These are phyloP conservation scores for Entomyzon cyanotis DNA, from an alignment of 2,113 vertebrate genomes.

Conservation along the genomic window DNA sequence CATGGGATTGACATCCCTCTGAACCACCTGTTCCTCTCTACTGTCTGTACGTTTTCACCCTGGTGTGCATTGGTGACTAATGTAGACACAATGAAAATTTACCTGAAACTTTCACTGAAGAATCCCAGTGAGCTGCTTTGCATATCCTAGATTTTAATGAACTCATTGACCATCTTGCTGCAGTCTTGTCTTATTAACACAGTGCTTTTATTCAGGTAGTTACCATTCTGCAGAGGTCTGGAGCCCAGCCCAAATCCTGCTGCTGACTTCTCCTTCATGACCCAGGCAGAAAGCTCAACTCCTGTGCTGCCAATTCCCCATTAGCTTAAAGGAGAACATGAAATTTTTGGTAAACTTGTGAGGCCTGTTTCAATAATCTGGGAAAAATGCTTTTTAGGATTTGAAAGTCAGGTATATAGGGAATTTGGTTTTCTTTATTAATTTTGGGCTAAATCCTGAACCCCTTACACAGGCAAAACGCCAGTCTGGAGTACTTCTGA, in stretches of 20 bases:
- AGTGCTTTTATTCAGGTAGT: not conserved
- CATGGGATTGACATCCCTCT: not conserved
- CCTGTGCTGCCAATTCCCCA: not conserved
- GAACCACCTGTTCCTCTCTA: not conserved
- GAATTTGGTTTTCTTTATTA: not conserved
- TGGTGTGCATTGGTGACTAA: not conserved
- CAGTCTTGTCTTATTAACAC: not conserved
- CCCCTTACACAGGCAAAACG: not conserved
- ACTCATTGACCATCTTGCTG: not conserved
- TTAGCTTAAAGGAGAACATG: not conserved
- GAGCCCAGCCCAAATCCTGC: not conserved
- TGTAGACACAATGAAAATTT: not conserved
- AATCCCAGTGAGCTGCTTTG: not conserved
- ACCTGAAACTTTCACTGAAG: not conserved
- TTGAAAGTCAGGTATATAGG: not conserved
- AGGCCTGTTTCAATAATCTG: not conserved
- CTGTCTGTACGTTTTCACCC: not conserved
- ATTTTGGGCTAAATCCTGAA: not conserved
- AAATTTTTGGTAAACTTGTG: not conserved
- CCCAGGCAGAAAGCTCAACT: not conserved
- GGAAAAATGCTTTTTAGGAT: not conserved
- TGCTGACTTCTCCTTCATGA: not conserved
- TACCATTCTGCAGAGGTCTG: not conserved
- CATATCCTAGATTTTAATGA: not conserved
- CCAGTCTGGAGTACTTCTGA: fast-evolving